Base-by-base conservation (phyloP, 2,113 vertebrate genomes). In the Lophotis ruficrista region DNA sequence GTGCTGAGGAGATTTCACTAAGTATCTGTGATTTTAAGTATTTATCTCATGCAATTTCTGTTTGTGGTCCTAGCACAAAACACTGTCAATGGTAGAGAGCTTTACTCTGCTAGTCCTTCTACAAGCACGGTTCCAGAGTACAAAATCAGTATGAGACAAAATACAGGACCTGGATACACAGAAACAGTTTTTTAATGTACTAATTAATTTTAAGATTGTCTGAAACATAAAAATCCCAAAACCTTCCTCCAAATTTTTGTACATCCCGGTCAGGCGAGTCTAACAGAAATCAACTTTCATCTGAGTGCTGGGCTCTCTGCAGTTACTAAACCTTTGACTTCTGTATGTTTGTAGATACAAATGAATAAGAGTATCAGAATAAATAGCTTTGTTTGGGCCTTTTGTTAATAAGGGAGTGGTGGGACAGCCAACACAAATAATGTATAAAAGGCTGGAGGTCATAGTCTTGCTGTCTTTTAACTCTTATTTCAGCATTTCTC, bases 281-380 rank as follows among this genome's bases (percentile, higher is more conserved):
- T 76, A 37, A 70, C 16, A 23, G 38, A 75, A 87, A 41, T 13
- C 30, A 37, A 7, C 37, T 75, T 92, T 43, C 25, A 35, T 75
- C 12, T 23, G 21, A 76, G n/a, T 0, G 0, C 51, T 56, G 57
- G 15, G 23, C 24, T 66, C 31, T 48, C 41, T 71, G 27, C 30
- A 53, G 47, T 72, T 87, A 48, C 19, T 71, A 48, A 94, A 47
- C 48, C 57, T 90, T 90, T 92, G 35, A 66, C 37, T 86, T 78
- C 16, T 75, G 14, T 47, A 18, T 81, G 58, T 68, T 81, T 84
- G 53, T 58, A 62, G 73, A 76, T 84, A 83, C 31, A 76, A 77
- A 64, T 76, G 35, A 71, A 37, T 76, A 92, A 28, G 87, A 83
- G 57, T 58, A 90, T 84, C 47, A 76, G 68, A 92, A 80, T 71